phyloP scores from a whole-genome alignment of 64 coral and sea anemone species.

The Actinia equina region DNA sequence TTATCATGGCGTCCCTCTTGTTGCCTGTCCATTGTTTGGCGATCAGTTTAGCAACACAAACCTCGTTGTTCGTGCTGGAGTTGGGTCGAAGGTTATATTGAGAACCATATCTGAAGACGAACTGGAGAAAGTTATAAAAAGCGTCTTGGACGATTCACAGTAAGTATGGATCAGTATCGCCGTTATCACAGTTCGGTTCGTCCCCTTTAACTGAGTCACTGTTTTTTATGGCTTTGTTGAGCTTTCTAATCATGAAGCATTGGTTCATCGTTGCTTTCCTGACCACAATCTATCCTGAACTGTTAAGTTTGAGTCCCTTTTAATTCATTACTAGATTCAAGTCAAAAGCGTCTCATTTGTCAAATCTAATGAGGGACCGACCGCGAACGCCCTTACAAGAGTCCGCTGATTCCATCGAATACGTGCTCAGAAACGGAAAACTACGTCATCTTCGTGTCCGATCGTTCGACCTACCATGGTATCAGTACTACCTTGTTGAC shows the following conservation, averaged over 20 bases:
- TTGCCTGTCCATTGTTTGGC: conserved; percentile 5
- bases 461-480: conserved; percentile 58
- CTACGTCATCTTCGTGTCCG: conserved; percentile 35
- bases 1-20: conserved; percentile 7
- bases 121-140: background rate
- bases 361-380: background rate
- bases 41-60: conserved; percentile 22
- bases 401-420: conserved; percentile 48
- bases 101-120: background rate
- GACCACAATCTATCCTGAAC: too few species aligned
- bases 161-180: background rate
- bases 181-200: too few species aligned
- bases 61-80: background rate
- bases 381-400: conserved; percentile 30
- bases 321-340: background rate
- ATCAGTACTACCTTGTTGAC: conserved; percentile 61
- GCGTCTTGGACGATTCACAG: background rate
- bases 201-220: too few species aligned
- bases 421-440: conserved; percentile 46
- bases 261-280: too few species aligned
- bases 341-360: background rate
- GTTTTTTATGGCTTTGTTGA: too few species aligned
- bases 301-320: background rate
- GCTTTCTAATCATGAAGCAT: too few species aligned
- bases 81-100: background rate